Evolutionary conservation across 2,113 vertebrate species (phyloP), one percentile per base, ranked within the genome.

Genomic region (Misgurnus anguillicaudatus): DNA sequence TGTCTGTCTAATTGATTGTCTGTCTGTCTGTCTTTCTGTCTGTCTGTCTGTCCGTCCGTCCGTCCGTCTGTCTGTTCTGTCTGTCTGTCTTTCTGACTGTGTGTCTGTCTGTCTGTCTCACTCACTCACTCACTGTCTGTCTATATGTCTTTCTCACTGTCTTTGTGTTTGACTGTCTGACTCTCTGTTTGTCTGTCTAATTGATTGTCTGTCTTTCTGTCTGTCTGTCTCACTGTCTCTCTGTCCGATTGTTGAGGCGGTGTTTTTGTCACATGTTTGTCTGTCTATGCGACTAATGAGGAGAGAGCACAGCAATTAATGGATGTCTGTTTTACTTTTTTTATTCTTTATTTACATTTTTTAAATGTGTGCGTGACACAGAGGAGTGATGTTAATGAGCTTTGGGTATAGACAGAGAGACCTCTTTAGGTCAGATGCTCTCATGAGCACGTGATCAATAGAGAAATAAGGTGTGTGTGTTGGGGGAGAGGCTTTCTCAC

Each of bases 401-500:
- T 8, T 24, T 63, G 72, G 51, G 36, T 42, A 11, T 8, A 6
- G 70, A 45, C 17, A 60, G 36, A 75, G 36, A 21, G 47, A 61
- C 36, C 21, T 47, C 61, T 65, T 45, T 19, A 73, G 75, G 69
- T 75, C 78, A 78, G 74, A 45, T 57, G 68, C 66, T 80, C 68
- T 70, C 61, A 80, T 75, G 58, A 72, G 31, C 48, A 73, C 66
- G 69, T 71, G 78, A 84, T 78, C 69, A 80, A 78, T 79, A 63
- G 57, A 82, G 66, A 80, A 62, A 38, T 73, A 77, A 83, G 45
- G 53, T 73, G 45, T 51, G 63, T 64, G 45, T 74, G 76, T 66
- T 53, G 78, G 81, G 79, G 80, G 72, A 79, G 71, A 81, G 48
- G 84, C 81, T 83, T 85, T 84, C 83, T 84, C 85, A 31, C 82